Evolutionary conservation across 2,888 invertebrate species (phyloP), one percentile per base, ranked within the genome.

Genomic region (Pinctada fucata): DNA sequence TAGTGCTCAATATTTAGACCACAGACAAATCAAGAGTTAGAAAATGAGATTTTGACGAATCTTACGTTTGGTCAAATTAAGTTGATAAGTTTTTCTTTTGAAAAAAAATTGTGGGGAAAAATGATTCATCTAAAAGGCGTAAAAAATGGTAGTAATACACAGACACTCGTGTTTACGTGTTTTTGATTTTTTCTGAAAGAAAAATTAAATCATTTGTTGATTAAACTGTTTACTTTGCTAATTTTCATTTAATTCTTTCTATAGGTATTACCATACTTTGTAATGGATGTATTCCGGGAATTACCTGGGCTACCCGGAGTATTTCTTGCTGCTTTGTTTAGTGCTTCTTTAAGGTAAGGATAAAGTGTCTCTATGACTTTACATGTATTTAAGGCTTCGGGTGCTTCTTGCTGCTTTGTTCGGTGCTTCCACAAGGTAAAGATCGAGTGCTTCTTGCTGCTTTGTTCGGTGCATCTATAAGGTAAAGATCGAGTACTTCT

Each of bases 201-300:
- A 3, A 64, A 13, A 64, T 64, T 64, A 4, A n/a, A 64, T 5
- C 13, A 5, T 13, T 64, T 64, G 13, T 64, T 64, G 6, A 64
- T 64, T 64, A 16, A 64, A n/a, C 3, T 5, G 6, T 5, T 31
- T 31, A 31, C 31, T 31, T 31, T 1, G 31, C 31, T 31, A 31
- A 31, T 58, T 47, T 8, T 68, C 47, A 68, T 47, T 31, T 16
- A 16, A 2, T 65, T 8, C 10, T 65, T 3, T 67, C 8, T 50
- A 45, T 47, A 75, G 75, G 47, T 67, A 8, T 50, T 75, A 47
- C 75, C 75, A 10, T 75, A 75, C 31, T 75, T 75, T 75, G 75
- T 75, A 2, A 75, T 75, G 75, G 75, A 75, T 13, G 52, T 75
- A 8, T 75, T 75, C 6, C 51, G 67, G 13, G 47, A 50, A 45